Percentiles rank a stretch among this genome's conserved stretches.
phyloP scores from a whole-genome alignment of 1,140 invertebrate genomes.

The Trinorchestia longiramus region DNA sequence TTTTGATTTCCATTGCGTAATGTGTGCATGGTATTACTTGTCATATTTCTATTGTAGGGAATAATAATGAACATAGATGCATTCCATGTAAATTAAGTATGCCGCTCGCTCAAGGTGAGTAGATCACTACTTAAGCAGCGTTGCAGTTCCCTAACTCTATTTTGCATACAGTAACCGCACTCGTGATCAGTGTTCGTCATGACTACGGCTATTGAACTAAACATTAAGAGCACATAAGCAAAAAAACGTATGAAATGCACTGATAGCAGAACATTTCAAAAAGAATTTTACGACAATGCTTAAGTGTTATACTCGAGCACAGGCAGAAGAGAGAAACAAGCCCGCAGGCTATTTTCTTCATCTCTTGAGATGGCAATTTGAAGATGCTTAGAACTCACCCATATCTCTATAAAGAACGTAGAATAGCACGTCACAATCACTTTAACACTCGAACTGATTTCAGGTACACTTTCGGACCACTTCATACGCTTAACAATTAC shows the following conservation, averaged over 20 bases:
- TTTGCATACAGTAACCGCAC: not conserved
- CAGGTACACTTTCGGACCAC: not conserved
- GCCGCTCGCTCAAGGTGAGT: not conserved
- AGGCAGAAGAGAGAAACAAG: conserved; percentile 33
- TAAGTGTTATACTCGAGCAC: conserved; percentile 21
- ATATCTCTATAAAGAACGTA: not conserved
- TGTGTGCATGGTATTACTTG: too few relatives aligned
- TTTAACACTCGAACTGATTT: not conserved
- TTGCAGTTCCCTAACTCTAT: not conserved
- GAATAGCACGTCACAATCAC: not conserved
- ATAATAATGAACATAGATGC: not conserved
- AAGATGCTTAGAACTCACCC: conserved; percentile 45
- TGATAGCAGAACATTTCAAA: not conserved
- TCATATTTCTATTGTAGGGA: too few relatives aligned
- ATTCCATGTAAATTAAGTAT: not conserved
- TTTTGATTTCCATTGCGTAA: too few relatives aligned
- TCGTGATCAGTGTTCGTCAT: not conserved
- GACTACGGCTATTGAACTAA: not conserved
- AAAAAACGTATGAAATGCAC: not conserved
- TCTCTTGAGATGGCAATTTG: conserved; percentile 49
- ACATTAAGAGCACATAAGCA: not conserved
- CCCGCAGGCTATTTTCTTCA: conserved; percentile 47
- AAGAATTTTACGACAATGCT: not conserved
- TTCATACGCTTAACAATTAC: not conserved
- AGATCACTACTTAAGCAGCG: conserved; percentile 2